Evolutionary conservation across 1,140 invertebrate genomes (phyloP).

Genomic region (Papilio machaon): DNA sequence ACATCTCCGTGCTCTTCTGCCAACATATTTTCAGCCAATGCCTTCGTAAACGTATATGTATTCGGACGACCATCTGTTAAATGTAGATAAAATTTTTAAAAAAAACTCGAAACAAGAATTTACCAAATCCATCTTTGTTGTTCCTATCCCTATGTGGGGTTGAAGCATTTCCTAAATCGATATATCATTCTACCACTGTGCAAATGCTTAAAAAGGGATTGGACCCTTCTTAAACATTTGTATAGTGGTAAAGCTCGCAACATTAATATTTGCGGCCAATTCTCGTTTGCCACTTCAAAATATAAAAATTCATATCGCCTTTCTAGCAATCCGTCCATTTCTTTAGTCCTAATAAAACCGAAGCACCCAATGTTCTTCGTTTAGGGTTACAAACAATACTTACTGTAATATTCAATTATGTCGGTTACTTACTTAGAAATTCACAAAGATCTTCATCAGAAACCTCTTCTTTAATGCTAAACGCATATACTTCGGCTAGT

Average conservation of each 20-base stretch:
- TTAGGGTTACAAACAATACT: too few species aligned
- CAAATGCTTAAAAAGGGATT: too few species aligned
- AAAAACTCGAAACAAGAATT: neutral
- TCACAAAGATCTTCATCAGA: neutral
- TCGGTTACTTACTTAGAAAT: slow-evolving; percentile 8
- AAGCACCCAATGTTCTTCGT: neutral
- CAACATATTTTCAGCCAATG: neutral
- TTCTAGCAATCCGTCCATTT: too few species aligned
- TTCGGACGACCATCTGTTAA: neutral
- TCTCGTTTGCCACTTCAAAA: too few species aligned
- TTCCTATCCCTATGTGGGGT: too few species aligned
- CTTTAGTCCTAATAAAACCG: neutral
- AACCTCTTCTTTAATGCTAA: neutral
- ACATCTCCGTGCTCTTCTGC: neutral
- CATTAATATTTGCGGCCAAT: too few species aligned
- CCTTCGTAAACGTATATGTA: neutral
- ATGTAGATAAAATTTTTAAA: neutral
- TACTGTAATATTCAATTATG: too few species aligned
- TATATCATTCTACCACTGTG: too few species aligned
- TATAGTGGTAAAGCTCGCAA: too few species aligned
- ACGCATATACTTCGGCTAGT: slow-evolving; percentile 18
- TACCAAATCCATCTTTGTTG: neutral
- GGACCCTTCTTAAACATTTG: too few species aligned
- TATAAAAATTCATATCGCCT: too few species aligned
- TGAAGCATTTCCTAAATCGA: too few species aligned